Conservation (phyloP, 2,797 vertebrate genomes). For the Pseudochirops cupreus region DNA sequence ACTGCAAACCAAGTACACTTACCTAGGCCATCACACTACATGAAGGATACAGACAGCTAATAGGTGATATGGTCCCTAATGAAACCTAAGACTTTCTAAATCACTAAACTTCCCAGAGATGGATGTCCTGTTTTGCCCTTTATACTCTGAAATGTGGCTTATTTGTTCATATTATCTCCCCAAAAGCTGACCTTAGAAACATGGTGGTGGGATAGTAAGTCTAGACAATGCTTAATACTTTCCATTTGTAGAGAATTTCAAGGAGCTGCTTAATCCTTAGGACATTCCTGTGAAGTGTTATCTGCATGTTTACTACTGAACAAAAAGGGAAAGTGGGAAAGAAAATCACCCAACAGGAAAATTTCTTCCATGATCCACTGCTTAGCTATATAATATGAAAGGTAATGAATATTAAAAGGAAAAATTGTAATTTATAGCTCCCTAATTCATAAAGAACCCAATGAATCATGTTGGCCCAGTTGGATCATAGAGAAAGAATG, state of each 20-base stretch:
- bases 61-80: not conserved
- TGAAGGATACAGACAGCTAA: not conserved
- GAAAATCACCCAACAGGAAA: constrained; percentile 35
- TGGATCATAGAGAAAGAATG: constrained; percentile 62
- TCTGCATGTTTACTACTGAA: not conserved
- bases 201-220: not conserved
- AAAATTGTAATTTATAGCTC: constrained; percentile 73
- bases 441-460: constrained; percentile 75
- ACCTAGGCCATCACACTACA: not conserved
- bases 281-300: not conserved
- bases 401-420: constrained; percentile 64
- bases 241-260: not conserved
- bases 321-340: not conserved
- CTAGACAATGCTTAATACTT: not conserved
- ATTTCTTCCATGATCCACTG: constrained; percentile 17
- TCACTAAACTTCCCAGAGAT: not conserved
- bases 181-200: not conserved
- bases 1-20: not conserved
- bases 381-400: constrained; percentile 66
- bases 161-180: not conserved
- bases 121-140: not conserved
- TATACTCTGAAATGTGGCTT: not conserved
- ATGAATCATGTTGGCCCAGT: constrained; percentile 69
- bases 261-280: not conserved
- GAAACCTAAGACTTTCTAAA: not conserved